Percentiles rank a stretch among this genome's conserved stretches.
phyloP scores from a whole-genome alignment of 2,888 invertebrate species.

The Panopea generosa region DNA sequence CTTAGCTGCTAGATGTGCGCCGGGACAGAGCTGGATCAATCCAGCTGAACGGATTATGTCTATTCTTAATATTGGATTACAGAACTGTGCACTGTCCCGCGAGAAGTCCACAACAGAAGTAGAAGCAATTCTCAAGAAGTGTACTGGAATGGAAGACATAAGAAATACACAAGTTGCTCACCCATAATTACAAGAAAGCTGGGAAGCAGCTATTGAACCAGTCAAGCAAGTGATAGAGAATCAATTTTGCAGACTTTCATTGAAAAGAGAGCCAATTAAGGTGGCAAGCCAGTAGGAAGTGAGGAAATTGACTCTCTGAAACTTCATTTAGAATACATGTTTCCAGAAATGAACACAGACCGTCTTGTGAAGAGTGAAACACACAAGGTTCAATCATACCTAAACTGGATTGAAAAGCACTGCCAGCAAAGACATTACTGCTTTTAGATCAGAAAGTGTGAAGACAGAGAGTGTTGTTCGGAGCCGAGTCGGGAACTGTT shows the following conservation, averaged over 20 bases:
- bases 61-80: constrained; percentile 37
- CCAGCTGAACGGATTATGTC: constrained; percentile 46
- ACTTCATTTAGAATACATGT: not conserved
- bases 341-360: not conserved
- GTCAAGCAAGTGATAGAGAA: constrained; percentile 2
- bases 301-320: constrained; percentile 6
- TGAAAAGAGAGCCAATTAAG: constrained; percentile 31
- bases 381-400: constrained; percentile 7
- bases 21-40: constrained; percentile 49
- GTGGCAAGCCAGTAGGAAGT: constrained; percentile 11
- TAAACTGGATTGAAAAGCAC: constrained; percentile 8
- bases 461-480: constrained; percentile 4
- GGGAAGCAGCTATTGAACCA: constrained; percentile 24
- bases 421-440: constrained; percentile 2
- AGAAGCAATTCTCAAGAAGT: constrained; percentile 12
- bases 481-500: not conserved
- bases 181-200: constrained; percentile 15
- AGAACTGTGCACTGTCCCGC: constrained; percentile 24
- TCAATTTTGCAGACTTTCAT: constrained; percentile 16
- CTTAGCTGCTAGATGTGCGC: constrained; percentile 36
- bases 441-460: constrained; percentile 18
- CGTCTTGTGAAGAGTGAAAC: not conserved
- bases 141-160: constrained; percentile 24
- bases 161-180: not conserved
- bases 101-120: not conserved